Evolutionary conservation across 2,113 vertebrate species (phyloP).

Genomic region (Dolichotis patagonum): DNA sequence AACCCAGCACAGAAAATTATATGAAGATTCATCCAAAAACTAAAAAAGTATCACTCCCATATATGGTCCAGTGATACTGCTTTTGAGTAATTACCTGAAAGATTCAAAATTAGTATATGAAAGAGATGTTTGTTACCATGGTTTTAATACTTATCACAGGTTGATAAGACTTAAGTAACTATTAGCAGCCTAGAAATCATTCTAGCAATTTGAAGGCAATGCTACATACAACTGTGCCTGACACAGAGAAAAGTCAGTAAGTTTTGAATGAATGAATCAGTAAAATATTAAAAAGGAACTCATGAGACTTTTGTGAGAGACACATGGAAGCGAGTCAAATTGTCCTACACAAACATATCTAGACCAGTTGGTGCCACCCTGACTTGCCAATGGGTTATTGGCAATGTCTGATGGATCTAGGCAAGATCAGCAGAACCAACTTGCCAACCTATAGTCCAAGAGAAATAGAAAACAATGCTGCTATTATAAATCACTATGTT

Average conservation of each 20-base stretch:
- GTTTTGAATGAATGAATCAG: neutral
- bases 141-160: neutral
- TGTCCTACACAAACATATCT: neutral
- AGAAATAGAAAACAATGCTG: neutral
- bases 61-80: neutral
- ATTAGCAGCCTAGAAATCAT: neutral
- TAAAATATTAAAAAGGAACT: conserved; percentile 2
- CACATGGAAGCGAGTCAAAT: neutral
- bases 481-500: neutral
- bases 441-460: neutral
- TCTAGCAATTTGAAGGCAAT: neutral
- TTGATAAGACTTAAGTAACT: neutral
- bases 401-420: neutral
- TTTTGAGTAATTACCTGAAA: neutral
- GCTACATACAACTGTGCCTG: neutral
- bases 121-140: neutral
- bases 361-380: neutral
- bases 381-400: neutral
- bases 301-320: neutral
- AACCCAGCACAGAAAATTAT: neutral
- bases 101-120: neutral
- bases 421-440: neutral
- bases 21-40: neutral
- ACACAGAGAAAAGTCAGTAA: neutral
- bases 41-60: neutral